Percentiles rank a stretch among this genome's conserved stretches.
Conservation (phyloP, 1,140 invertebrate genomes). For the Drosophila miranda region DNA sequence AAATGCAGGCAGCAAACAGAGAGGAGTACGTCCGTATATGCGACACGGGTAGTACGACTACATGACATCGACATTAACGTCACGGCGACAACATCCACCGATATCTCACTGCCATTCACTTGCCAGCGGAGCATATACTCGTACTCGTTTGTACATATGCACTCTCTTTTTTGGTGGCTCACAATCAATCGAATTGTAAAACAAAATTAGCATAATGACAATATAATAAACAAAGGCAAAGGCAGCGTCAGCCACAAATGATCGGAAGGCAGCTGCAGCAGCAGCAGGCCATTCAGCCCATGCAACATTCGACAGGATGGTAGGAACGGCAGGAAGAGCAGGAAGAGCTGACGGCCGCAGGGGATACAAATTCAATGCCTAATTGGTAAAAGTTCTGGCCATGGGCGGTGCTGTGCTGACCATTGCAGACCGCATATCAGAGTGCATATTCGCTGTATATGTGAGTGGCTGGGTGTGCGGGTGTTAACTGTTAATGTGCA, state of each 20-base stretch:
- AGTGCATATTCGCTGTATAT: background rate
- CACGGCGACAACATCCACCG: conserved; percentile 53
- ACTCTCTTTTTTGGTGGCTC: conserved; percentile 37
- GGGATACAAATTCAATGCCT: conserved; percentile 1
- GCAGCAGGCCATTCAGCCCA: conserved; percentile 1
- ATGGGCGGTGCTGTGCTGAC: too few species aligned
- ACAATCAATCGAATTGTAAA: conserved; percentile 61
- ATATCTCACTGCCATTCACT: conserved; percentile 62
- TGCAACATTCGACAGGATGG: conserved; percentile 5
- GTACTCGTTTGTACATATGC: background rate
- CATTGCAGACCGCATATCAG: background rate
- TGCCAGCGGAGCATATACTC: conserved; percentile 20
- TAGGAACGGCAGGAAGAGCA: conserved; percentile 7
- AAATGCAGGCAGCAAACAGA: conserved; percentile 57
- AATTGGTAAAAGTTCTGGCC: conserved; percentile 25
- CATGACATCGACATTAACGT: conserved; percentile 75
- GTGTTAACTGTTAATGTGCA: conserved; percentile 60
- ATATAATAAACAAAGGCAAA: conserved; percentile 72
- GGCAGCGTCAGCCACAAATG: conserved; percentile 38
- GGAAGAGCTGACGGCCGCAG: conserved; percentile 8
- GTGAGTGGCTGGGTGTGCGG: conserved; percentile 24
- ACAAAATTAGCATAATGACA: conserved; percentile 78
- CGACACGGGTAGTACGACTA: conserved; percentile 46
- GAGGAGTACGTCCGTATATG: background rate
- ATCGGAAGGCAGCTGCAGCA: conserved; percentile 7